phyloP scores from a whole-genome alignment of 2,888 invertebrate genomes.

The Phorcus lineatus region DNA sequence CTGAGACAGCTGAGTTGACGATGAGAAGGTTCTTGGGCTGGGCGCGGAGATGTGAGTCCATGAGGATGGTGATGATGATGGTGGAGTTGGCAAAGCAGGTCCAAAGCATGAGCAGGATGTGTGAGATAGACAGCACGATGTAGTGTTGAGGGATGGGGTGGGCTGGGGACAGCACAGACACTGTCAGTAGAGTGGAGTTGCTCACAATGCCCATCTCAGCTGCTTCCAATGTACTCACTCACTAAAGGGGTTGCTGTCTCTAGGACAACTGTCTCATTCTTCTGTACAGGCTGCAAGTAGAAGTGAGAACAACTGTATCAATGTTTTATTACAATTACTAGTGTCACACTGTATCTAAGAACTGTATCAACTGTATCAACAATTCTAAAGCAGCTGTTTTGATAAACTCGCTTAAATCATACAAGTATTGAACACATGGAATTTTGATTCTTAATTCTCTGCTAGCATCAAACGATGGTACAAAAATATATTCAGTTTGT shows the following conservation, averaged over 20 bases:
- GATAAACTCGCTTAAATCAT: too few relatives aligned
- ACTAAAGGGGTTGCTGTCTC: neutral
- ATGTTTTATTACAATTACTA: too few relatives aligned
- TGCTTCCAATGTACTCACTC: neutral
- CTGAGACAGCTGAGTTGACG: constrained; percentile 33
- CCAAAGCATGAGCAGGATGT: constrained; percentile 41
- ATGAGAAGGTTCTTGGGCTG: constrained; percentile 36
- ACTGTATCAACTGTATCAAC: too few relatives aligned
- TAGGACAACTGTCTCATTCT: too few relatives aligned
- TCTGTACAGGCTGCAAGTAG: neutral
- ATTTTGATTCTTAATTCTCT: too few relatives aligned
- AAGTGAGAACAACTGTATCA: too few relatives aligned
- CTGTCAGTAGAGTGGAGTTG: constrained; percentile 17
- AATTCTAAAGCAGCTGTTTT: too few relatives aligned
- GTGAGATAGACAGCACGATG: constrained; percentile 30
- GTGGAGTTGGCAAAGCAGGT: constrained; percentile 37
- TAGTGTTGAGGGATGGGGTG: constrained; percentile 27
- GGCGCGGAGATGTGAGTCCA: constrained; percentile 27
- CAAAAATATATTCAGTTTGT: too few relatives aligned
- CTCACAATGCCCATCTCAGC: neutral
- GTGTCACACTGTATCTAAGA: too few relatives aligned
- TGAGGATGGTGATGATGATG: constrained; percentile 35
- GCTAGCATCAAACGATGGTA: too few relatives aligned
- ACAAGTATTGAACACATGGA: too few relatives aligned
- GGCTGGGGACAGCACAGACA: constrained; percentile 10